A percentile compares a stretch with the other conserved stretches of the same genome.
phyloP scores from a whole-genome alignment of 2,113 vertebrate genomes.

The Corynorhinus townsendii region DNA sequence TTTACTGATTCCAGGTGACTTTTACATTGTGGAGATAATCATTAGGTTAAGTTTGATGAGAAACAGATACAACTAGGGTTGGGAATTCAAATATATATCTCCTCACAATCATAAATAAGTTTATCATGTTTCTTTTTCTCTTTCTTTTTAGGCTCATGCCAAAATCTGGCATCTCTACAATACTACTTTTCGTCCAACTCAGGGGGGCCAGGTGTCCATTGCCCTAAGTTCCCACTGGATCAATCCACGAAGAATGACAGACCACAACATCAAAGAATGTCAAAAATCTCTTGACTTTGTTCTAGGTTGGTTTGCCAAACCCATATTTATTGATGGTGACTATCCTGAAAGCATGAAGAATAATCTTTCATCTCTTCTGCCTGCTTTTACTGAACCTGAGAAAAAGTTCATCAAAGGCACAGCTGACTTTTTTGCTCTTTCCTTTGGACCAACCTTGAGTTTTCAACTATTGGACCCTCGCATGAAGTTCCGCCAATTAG shows the following conservation, averaged over 20 bases:
- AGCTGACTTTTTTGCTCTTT: conserved; percentile 97
- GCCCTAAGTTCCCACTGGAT: conserved; percentile 97
- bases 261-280: conserved; percentile 85
- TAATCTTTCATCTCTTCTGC: conserved; percentile 87
- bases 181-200: conserved; percentile 85
- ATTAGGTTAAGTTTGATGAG: neutral
- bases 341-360: conserved; percentile 93
- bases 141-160: conserved; percentile 89
- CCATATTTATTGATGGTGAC: conserved; percentile 93
- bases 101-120: neutral
- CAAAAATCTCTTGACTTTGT: conserved; percentile 96
- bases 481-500: conserved; percentile 92
- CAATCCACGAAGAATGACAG: conserved; percentile 85
- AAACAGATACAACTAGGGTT: neutral
- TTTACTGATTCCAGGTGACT: neutral
- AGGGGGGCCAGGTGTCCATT: conserved; percentile 91
- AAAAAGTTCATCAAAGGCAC: conserved; percentile 86
- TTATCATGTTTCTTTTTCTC: conserved; percentile 42
- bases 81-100: neutral
- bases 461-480: conserved; percentile 92
- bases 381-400: conserved; percentile 88
- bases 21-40: neutral
- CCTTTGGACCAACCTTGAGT: conserved; percentile 93
- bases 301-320: conserved; percentile 96
- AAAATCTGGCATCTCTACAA: conserved; percentile 95